Evolutionary conservation across 1,140 invertebrate genomes (phyloP).

Genomic region (Megathymus violae): DNA sequence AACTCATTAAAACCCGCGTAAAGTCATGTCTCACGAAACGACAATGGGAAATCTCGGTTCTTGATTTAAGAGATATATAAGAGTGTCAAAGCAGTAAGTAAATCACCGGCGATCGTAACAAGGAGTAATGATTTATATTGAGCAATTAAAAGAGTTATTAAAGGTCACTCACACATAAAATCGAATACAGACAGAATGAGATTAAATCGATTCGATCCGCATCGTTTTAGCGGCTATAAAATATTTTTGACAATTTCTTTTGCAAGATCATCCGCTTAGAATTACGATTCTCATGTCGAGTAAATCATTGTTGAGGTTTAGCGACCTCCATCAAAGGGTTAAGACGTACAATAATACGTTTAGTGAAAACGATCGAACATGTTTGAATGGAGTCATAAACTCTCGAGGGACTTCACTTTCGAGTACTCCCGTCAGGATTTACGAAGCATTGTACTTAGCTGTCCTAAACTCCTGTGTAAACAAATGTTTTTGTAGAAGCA

Average conservation of each 20-base stretch:
- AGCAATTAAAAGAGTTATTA: constrained; percentile 77
- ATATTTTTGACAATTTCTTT: constrained; percentile 75
- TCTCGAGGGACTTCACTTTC: constrained; percentile 40
- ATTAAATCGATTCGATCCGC: constrained; percentile 72
- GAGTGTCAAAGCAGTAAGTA: constrained; percentile 77
- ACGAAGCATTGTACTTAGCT: constrained; percentile 73
- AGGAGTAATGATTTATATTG: constrained; percentile 76
- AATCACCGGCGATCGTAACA: constrained; percentile 74
- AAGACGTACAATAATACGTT: constrained; percentile 46
- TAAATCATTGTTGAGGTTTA: constrained; percentile 78
- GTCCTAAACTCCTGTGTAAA: constrained; percentile 69
- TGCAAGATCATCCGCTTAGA: constrained; percentile 58
- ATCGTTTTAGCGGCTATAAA: constrained; percentile 61
- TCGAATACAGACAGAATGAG: constrained; percentile 60
- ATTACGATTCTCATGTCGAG: constrained; percentile 55
- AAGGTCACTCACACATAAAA: constrained; percentile 59
- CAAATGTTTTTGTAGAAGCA: constrained; percentile 41
- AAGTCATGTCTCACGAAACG: constrained; percentile 50
- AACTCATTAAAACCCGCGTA: constrained; percentile 76
- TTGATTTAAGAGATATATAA: constrained; percentile 67
- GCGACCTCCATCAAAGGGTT: constrained; percentile 57
- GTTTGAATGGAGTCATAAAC: constrained; percentile 78
- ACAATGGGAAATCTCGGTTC: constrained; percentile 62
- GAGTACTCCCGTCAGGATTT: constrained; percentile 57
- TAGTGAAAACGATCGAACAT: constrained; percentile 68